Evolutionary conservation across 2,113 vertebrate genomes (phyloP).

Genomic region (Lates calcarifer): DNA sequence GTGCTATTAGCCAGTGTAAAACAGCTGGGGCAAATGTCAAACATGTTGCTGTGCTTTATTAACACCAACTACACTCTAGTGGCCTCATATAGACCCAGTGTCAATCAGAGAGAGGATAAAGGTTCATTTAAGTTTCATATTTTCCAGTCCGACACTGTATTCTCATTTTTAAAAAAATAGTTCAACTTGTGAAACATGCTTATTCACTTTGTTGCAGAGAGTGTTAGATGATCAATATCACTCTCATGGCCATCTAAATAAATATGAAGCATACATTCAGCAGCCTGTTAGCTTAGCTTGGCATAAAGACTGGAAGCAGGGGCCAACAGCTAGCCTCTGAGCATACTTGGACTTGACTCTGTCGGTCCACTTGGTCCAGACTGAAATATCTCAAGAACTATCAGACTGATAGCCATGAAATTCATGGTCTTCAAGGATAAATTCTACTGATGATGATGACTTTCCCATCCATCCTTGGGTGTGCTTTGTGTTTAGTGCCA

Average conservation of each 20-base stretch:
- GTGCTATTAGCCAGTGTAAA: slow-evolving; percentile 29
- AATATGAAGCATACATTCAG: neutral
- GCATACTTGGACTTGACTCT: no score
- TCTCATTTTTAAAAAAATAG: neutral
- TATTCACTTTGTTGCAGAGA: neutral
- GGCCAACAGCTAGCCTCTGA: no score
- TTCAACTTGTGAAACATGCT: no score
- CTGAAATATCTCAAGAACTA: no score
- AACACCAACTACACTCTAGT: slow-evolving; percentile 13
- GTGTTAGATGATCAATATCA: neutral
- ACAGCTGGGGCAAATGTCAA: slow-evolving; percentile 56
- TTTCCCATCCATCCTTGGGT: no score
- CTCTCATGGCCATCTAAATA: no score
- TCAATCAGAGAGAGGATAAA: no score
- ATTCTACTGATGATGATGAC: no score
- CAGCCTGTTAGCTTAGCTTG: neutral
- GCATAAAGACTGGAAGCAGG: neutral
- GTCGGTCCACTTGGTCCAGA: no score
- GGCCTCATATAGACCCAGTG: slow-evolving; percentile 11
- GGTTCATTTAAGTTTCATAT: no score
- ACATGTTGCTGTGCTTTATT: slow-evolving; percentile 51
- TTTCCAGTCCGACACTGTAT: neutral
- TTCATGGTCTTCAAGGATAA: no score
- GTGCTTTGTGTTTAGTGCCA: neutral
- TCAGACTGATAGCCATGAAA: no score